These are phyloP conservation scores for Rhagologus leucostigma DNA, from an alignment of 2,113 vertebrate genomes.

Conservation along the genomic window DNA sequence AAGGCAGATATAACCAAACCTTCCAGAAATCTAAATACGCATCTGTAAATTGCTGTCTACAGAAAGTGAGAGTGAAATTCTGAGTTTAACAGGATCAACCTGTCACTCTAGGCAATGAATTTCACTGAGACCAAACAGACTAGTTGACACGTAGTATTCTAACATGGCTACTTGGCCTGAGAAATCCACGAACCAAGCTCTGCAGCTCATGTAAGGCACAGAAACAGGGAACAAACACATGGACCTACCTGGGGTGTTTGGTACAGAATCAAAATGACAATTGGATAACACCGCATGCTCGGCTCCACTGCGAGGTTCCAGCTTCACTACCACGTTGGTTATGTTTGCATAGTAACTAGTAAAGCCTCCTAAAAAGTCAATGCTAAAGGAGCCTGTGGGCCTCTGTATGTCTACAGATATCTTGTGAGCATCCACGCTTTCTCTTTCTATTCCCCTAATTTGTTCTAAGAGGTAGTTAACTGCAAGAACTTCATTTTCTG, in stretches of 20 bases:
- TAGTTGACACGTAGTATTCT: neutral
- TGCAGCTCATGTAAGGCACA: fast-evolving
- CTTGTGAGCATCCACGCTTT: conserved; percentile 75
- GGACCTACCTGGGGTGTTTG: conserved; percentile 87
- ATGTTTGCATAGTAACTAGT: conserved; percentile 95
- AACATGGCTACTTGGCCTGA: fast-evolving
- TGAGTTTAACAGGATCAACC: neutral
- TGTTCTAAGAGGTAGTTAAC: conserved; percentile 89
- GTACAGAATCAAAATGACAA: conserved; percentile 96
- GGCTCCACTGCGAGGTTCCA: conserved; percentile 84
- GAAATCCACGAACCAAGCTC: neutral
- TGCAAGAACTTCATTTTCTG: conserved; percentile 88
- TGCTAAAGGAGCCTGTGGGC: conserved; percentile 93
- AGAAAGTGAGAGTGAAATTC: neutral
- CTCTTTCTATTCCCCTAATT: conserved; percentile 78
- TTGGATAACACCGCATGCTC: conserved; percentile 91
- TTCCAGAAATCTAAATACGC: neutral
- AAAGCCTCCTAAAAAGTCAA: conserved; percentile 96
- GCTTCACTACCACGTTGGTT: conserved; percentile 88
- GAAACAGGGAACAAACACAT: neutral
- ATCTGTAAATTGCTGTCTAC: neutral
- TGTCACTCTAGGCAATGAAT: neutral
- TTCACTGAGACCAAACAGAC: neutral
- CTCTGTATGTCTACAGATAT: conserved; percentile 85
- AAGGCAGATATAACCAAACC: neutral